Percentiles rank a stretch among this genome's conserved stretches.
These are phyloP conservation scores for Diachasma alloeum DNA, from an alignment of 1,140 invertebrate species.

Conservation along the genomic window DNA sequence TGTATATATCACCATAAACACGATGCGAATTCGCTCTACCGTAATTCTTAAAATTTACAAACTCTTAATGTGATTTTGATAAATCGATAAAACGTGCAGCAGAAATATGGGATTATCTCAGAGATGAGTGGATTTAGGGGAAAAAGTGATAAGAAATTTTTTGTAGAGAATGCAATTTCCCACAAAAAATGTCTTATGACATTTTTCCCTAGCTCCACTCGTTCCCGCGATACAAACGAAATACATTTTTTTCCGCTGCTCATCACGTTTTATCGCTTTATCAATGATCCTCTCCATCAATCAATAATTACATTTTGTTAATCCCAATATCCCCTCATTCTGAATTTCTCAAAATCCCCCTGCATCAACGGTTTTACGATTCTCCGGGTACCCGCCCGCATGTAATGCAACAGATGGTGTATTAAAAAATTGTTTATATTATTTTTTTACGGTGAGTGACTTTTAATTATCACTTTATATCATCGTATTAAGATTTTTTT, in stretches of 20 bases:
- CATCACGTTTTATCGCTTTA: background rate
- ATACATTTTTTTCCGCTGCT: background rate
- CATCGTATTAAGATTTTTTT: background rate
- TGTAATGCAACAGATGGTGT: background rate
- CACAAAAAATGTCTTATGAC: background rate
- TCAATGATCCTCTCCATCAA: background rate
- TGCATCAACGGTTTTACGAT: constrained; percentile 5
- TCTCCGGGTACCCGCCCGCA: background rate
- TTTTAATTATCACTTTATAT: background rate
- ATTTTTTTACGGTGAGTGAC: background rate
- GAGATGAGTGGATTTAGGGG: background rate
- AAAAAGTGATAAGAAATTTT: background rate
- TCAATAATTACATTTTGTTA: background rate
- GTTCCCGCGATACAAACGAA: background rate
- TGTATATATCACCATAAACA: background rate
- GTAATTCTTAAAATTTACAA: constrained; percentile 12
- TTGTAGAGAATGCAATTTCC: background rate
- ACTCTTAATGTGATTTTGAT: background rate
- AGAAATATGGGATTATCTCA: background rate
- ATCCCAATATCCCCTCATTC: background rate
- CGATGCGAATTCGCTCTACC: background rate
- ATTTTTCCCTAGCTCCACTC: background rate
- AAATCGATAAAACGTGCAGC: background rate
- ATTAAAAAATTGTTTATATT: background rate
- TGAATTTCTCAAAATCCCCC: background rate